Evolutionary conservation across 2,888 invertebrate genomes (phyloP), one percentile per base, ranked within the genome.

Genomic region (Habrosyne pyritoides): DNA sequence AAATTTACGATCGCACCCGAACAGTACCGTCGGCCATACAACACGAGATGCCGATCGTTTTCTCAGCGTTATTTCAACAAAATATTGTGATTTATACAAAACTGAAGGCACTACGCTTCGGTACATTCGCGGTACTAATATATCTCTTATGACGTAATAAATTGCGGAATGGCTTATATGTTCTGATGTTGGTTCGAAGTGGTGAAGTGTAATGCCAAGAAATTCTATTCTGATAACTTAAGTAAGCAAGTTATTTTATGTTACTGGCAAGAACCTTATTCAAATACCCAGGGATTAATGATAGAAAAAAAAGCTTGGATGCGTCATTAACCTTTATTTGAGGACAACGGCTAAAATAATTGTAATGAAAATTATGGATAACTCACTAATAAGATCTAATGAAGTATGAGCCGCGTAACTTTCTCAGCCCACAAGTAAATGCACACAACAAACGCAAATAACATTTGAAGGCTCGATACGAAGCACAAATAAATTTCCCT

Each of bases 401-500:
- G 1, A 10, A 10, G 12, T 6, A 30, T 36, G 14, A 36, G 14
- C 4, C 36, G 14, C 1, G 18, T 12, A 18, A 42, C 18, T 42
- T 42, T 42, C 42, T 42, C 2, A 18, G 8, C 36, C 7, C 14
- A 42, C 18, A 42, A 18, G 42, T 42, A n/a, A n/a, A 36, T 36
- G 42, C n/a, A 42, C 14, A 36, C 2, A 5, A 73, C 67, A 81
- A 77, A 75, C 61, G 69, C 67, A 66, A 71, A 67, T 66, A 64
- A 60, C 61, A 64, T 71, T 71, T 73, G 69, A 71, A 67, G 67
- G 60, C 77, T 73, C 71, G 72, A 75, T 81, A 71, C 74, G 73
- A 79, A 77, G 87, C 88, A 86, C 86, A 87, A 91, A 92, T 92
- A 91, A 90, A 92, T 91, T 91, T 90, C 89, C 89, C 81, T 91